These are phyloP conservation scores for Oceanodroma tethys DNA, from an alignment of 2,113 vertebrate genomes.

Conservation along the genomic window DNA sequence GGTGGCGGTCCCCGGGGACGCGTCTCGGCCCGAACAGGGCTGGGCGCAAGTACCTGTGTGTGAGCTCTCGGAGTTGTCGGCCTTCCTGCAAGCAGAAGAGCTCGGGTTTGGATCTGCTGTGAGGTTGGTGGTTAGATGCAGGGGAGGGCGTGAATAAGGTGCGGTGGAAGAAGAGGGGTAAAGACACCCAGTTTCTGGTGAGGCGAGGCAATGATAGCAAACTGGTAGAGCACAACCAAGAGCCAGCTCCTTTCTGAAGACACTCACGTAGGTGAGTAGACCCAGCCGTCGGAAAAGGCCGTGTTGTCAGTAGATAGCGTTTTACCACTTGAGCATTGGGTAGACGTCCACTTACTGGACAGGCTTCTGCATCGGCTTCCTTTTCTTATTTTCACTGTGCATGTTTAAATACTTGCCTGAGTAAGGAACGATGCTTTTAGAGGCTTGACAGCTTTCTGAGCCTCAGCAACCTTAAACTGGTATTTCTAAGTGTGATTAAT, in stretches of 20 bases:
- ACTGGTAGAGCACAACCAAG: accelerated
- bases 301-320: accelerated
- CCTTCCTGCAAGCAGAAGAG: accelerated
- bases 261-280: accelerated
- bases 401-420: background rate
- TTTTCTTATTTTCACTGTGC: background rate
- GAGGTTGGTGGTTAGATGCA: accelerated
- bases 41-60: accelerated
- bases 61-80: accelerated
- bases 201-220: background rate
- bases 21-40: accelerated
- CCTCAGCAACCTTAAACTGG: too few species aligned
- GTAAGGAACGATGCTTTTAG: background rate
- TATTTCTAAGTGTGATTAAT: too few species aligned
- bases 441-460: background rate
- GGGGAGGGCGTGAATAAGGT: accelerated
- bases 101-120: accelerated
- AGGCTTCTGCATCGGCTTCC: background rate
- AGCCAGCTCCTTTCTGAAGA: background rate
- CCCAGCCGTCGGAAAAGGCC: accelerated
- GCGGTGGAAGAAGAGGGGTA: background rate
- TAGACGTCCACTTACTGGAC: accelerated
- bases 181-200: background rate
- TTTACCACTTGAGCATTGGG: accelerated
- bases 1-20: too few species aligned